These are phyloP conservation scores for Drosophila navojoa DNA, from an alignment of 1,140 invertebrate genomes.

Conservation along the genomic window DNA sequence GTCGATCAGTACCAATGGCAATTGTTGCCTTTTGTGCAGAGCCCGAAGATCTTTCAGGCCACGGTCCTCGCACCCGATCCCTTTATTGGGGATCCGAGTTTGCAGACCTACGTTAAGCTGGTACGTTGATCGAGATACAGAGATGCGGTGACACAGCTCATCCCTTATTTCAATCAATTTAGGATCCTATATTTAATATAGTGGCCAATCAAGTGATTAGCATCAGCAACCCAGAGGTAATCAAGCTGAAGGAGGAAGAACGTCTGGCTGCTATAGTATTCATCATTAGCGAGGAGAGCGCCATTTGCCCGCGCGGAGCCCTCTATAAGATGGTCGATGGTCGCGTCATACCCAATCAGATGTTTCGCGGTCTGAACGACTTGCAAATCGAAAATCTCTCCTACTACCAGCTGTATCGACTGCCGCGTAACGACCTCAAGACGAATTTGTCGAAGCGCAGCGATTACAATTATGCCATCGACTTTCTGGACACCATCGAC, in stretches of 20 bases:
- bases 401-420: slow-evolving; percentile 88
- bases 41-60: slow-evolving; percentile 86
- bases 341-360: slow-evolving; percentile 87
- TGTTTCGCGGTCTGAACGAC: slow-evolving; percentile 87
- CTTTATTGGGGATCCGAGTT: slow-evolving; percentile 86
- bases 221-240: slow-evolving; percentile 83
- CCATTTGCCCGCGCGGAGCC: slow-evolving; percentile 89
- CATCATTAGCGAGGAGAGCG: slow-evolving; percentile 88
- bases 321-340: slow-evolving; percentile 88
- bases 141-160: no score
- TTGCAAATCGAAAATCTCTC: slow-evolving; percentile 87
- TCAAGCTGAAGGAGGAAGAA: slow-evolving; percentile 90
- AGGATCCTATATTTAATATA: slow-evolving; percentile 82
- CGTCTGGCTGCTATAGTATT: slow-evolving; percentile 88
- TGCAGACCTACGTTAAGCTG: slow-evolving; percentile 84
- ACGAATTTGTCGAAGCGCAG: slow-evolving; percentile 88
- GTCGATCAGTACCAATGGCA: slow-evolving; percentile 88
- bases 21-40: slow-evolving; percentile 86
- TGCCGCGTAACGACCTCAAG: slow-evolving; percentile 88
- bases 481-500: slow-evolving; percentile 90
- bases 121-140: slow-evolving; percentile 34
- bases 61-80: slow-evolving; percentile 85
- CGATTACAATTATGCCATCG: slow-evolving; percentile 91
- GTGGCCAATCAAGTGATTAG: slow-evolving; percentile 84
- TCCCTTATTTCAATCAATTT: no score